Percentiles rank a stretch among this genome's conserved stretches.
These are phyloP conservation scores for Chelon auratus DNA, from an alignment of 2,797 vertebrate species.

Conservation along the genomic window DNA sequence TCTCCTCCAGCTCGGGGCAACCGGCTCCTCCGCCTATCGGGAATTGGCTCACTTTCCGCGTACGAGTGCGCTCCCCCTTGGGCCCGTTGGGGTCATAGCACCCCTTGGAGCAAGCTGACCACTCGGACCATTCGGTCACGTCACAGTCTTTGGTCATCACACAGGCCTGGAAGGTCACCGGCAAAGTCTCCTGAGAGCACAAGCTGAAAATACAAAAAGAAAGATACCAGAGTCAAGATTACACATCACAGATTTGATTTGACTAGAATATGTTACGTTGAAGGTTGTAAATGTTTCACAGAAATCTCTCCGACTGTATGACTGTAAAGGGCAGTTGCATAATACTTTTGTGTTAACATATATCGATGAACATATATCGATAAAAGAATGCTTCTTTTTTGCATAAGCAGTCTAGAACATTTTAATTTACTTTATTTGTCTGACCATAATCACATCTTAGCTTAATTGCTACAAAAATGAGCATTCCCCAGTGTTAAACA, in stretches of 20 bases:
- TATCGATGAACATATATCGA: too few species aligned
- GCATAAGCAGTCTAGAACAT: too few species aligned
- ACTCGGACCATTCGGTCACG: conserved; percentile 92
- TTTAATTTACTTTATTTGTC: too few species aligned
- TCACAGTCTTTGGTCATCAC: conserved; percentile 93
- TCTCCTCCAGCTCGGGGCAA: conserved; percentile 91
- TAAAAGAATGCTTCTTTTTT: too few species aligned
- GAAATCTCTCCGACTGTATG: too few species aligned
- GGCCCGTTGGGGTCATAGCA: conserved; percentile 88
- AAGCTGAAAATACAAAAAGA: conserved; percentile 79
- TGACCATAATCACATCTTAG: too few species aligned
- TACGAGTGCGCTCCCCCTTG: conserved; percentile 86
- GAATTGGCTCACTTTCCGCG: conserved; percentile 89
- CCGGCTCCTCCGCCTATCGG: conserved; percentile 87
- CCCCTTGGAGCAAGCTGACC: conserved; percentile 91
- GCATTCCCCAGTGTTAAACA: too few species aligned
- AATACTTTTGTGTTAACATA: too few species aligned
- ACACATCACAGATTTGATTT: not conserved
- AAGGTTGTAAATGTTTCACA: too few species aligned
- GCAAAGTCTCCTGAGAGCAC: conserved; percentile 90
- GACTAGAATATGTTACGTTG: too few species aligned
- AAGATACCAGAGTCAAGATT: not conserved
- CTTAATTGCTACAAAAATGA: too few species aligned
- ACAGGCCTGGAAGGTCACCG: conserved; percentile 93
- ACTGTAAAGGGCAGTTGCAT: too few species aligned